Conservation (phyloP, 1,140 invertebrate species). For the Caenorhabditis inopinata region DNA sequence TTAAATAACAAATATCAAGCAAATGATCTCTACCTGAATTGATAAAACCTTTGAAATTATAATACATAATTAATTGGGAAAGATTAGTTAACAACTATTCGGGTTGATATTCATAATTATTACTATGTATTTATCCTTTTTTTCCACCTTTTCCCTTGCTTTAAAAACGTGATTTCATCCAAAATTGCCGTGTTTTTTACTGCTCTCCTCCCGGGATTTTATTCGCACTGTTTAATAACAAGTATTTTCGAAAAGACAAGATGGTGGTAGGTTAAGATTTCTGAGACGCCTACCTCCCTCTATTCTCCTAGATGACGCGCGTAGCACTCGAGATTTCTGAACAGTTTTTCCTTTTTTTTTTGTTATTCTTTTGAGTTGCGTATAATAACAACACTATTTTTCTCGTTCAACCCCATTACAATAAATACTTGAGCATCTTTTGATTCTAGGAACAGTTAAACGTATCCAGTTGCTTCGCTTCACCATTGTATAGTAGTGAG, state of each 20-base stretch:
- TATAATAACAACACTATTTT: too few species aligned
- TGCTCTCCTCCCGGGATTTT: neutral
- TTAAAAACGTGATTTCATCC: neutral
- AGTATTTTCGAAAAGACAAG: constrained; percentile 2
- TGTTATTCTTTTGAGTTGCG: too few species aligned
- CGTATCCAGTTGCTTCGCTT: neutral
- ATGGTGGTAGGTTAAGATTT: neutral
- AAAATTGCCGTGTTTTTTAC: constrained; percentile 22
- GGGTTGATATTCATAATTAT: too few species aligned
- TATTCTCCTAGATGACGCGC: neutral
- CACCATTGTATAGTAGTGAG: neutral
- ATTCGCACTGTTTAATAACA: neutral
- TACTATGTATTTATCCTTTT: too few species aligned
- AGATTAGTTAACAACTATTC: too few species aligned
- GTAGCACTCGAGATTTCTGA: too few species aligned
- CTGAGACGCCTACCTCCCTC: neutral
- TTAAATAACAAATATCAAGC: too few species aligned
- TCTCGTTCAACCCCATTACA: neutral
- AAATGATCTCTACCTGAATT: too few species aligned
- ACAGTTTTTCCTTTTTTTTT: too few species aligned
- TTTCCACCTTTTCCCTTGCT: neutral
- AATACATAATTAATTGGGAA: too few species aligned
- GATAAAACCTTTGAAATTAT: too few species aligned
- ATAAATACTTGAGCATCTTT: constrained; percentile 26
- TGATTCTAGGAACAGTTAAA: neutral